A percentile compares a stretch with the other conserved stretches of the same genome.
Conservation (phyloP, 2,888 invertebrate species). For the Polymixis flavicincta region DNA sequence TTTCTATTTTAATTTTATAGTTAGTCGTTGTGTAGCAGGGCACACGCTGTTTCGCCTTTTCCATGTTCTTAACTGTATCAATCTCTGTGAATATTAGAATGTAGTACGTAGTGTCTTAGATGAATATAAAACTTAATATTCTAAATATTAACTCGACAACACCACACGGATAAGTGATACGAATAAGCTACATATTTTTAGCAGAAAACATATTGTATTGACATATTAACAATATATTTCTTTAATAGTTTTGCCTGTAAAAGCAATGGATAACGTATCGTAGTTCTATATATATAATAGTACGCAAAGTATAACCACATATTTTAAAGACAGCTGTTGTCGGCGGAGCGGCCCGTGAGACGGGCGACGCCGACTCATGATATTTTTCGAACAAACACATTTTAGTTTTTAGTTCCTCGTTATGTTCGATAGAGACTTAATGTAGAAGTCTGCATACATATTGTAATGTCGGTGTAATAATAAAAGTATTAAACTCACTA, state of each 20-base stretch:
- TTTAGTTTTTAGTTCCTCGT: constrained; percentile 65
- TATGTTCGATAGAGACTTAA: constrained; percentile 52
- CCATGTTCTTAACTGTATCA: constrained; percentile 84
- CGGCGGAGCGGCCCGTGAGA: constrained; percentile 78
- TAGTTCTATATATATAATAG: constrained; percentile 67
- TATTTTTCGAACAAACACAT: constrained; percentile 67
- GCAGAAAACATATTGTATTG: constrained; percentile 76
- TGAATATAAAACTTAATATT: constrained; percentile 86
- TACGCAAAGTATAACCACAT: constrained; percentile 75
- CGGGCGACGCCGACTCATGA: constrained; percentile 72
- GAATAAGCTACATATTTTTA: constrained; percentile 85
- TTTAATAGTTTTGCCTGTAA: constrained; percentile 84
- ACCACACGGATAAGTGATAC: constrained; percentile 90
- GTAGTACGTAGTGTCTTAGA: constrained; percentile 89
- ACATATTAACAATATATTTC: constrained; percentile 81
- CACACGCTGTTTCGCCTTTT: constrained; percentile 87
- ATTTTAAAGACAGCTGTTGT: constrained; percentile 76
- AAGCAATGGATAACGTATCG: constrained; percentile 81
- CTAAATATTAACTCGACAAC: constrained; percentile 89
- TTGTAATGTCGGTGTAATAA: constrained; percentile 68
- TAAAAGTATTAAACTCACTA: constrained; percentile 75
- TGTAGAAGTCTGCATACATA: constrained; percentile 60
- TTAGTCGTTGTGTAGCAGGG: constrained; percentile 80
- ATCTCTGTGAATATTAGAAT: constrained; percentile 89
- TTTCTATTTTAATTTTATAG: constrained; percentile 71